Conservation (phyloP, 37 sponge, comb jelly and placozoan species). For the Hormiphora californensis region DNA sequence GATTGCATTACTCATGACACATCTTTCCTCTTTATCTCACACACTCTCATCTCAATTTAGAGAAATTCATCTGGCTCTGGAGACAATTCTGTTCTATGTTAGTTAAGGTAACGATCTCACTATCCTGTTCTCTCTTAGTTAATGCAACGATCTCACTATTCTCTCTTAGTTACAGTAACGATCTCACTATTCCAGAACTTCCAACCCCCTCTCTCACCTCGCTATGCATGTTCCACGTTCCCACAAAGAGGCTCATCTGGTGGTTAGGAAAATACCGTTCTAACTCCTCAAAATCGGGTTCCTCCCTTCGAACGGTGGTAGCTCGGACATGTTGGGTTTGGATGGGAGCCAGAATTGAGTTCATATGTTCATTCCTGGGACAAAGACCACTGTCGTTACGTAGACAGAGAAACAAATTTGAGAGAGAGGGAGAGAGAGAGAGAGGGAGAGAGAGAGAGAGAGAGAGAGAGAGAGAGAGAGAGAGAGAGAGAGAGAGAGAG, state of each 20-base stretch:
- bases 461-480: not conserved
- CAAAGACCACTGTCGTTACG: too few relatives aligned
- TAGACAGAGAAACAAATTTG: not conserved
- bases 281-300: slow-evolving; percentile 53
- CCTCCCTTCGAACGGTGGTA: not conserved
- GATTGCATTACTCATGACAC: too few relatives aligned
- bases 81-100: too few relatives aligned
- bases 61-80: too few relatives aligned
- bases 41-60: too few relatives aligned
- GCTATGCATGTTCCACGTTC: slow-evolving; percentile 58
- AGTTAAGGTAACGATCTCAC: too few relatives aligned
- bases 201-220: slow-evolving; percentile 63
- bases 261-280: slow-evolving; percentile 49
- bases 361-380: not conserved
- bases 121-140: too few relatives aligned
- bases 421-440: not conserved
- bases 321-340: slow-evolving; percentile 12
- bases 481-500: not conserved
- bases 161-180: slow-evolving; percentile 80
- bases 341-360: slow-evolving; percentile 26
- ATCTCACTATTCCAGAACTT: slow-evolving; percentile 71
- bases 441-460: not conserved
- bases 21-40: too few relatives aligned
- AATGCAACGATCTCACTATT: too few relatives aligned
- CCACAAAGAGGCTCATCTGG: slow-evolving; percentile 50